Evolutionary conservation across 2,888 invertebrate genomes (phyloP), one percentile per base, ranked within the genome.

Genomic region (Rotaria socialis): DNA sequence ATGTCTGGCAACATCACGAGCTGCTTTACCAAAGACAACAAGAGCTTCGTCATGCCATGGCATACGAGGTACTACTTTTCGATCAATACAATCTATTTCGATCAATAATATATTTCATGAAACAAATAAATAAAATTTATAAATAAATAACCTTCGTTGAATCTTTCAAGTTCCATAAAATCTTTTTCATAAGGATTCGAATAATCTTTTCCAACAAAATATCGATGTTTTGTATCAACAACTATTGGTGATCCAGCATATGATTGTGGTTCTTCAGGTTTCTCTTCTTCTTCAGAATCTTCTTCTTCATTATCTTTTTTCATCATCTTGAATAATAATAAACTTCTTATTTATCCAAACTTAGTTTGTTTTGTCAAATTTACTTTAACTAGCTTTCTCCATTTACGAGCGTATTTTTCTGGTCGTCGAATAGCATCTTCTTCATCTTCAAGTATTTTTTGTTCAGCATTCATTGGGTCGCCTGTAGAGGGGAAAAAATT

Each of bases 1-100:
- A 92, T 97, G 97, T 19, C 97, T 91, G 0, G 96, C 95, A 0
- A 95, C 94, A 92, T 97, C 97, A 86, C 96, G 91, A 0, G 96
- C 97, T 0, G 95, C 93, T 6, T 94, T 93, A 0, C 95, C 96
- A 89, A 94, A 94, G 0, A 97, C 94, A 90, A 95, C 93, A n/a
- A 94, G 93, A 4, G 95, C 96, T 85, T 97, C 93, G 92, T 97
- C 97, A 90, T 97, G 97, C 97, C 97, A 97, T 4, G 97, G 97
- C 97, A 97, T 97, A 88, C 97, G 93, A 0, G 96, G 96, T 5
- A 95, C 96, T 75, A 94, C 94, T 85, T 93, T 93, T 75, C 97
- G 43, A 85, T 85, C 85, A 52, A 86, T 86, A 75, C 52, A 84
- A 58, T 86, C 93, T 89, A 93, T 93, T 92, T 96, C 95, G 87